Percentiles rank a stretch among this genome's conserved stretches.
phyloP scores from a whole-genome alignment of 2,888 invertebrate species.

The Andrena hattorfiana region DNA sequence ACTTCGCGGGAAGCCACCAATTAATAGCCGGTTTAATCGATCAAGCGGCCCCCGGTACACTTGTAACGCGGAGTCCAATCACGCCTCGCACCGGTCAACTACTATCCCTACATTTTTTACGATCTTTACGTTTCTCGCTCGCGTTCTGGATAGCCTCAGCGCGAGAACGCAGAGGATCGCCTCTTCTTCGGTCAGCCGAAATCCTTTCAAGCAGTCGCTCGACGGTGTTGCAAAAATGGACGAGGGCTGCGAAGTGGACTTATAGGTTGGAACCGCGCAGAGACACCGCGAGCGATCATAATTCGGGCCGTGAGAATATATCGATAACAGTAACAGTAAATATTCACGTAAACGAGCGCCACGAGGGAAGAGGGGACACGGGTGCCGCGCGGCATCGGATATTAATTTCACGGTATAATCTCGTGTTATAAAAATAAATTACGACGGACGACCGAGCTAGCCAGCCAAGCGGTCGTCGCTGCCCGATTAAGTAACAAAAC shows the following conservation, averaged over 20 bases:
- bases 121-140: constrained; percentile 49
- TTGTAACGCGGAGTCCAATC: constrained; percentile 51
- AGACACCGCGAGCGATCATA: neutral
- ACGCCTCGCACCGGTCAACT: constrained; percentile 60
- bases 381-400: constrained; percentile 11
- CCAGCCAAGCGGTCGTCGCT: neutral
- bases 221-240: neutral
- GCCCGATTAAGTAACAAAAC: constrained; percentile 55
- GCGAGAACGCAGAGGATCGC: neutral
- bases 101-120: constrained; percentile 61
- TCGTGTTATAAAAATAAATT: constrained; percentile 48
- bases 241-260: neutral
- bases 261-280: neutral
- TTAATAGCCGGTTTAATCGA: constrained; percentile 71
- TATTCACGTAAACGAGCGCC: constrained; percentile 16
- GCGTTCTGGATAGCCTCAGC: constrained; percentile 21
- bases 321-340: constrained; percentile 39
- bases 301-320: constrained; percentile 2
- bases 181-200: neutral
- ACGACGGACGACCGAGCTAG: constrained; percentile 19
- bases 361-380: constrained; percentile 1
- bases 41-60: constrained; percentile 70
- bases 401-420: constrained; percentile 46
- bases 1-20: constrained; percentile 63
- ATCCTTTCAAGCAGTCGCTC: no score